Evolutionary conservation across 2,888 invertebrate species (phyloP), one percentile per base, ranked within the genome.

Genomic region (Eurois occulta): DNA sequence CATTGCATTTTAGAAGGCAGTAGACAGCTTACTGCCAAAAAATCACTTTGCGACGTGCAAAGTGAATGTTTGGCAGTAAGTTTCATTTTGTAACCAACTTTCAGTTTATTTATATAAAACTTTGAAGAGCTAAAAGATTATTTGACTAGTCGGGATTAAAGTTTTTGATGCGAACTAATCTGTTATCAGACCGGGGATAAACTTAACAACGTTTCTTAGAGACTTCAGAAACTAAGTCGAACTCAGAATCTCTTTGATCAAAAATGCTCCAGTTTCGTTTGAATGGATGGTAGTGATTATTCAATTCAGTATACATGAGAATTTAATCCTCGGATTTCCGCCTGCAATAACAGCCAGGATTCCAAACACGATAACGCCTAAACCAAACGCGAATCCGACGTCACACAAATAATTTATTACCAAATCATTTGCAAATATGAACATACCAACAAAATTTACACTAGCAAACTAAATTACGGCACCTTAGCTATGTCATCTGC

Each of bases 401-500:
- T 28, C 60, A 67, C 55, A 3, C 68, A 62, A 66, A 35, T 48
- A 73, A 78, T 72, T 72, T 65, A 80, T 72, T 76, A 82, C 73
- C 78, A 81, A 87, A 88, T 87, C 84, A 79, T 77, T 88, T 81
- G 71, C 65, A 77, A 86, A 88, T 88, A 90, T 81, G 83, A 52
- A 76, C 77, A 75, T 75, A 55, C 77, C 55, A 85, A 83, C 77
- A 86, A 81, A 90, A 87, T 89, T 75, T 86, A 84, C 85, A 87
- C 83, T 85, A 87, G 78, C 87, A 89, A 91, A 91, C 89, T 90
- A 88, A 91, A 90, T 91, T 88, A 89, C 80, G 80, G 58, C 69
- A 86, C 88, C 87, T 90, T 91, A 88, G 91, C 89, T 91, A 89
- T 91, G 91, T 92, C 93, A 92, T 91, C 91, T 91, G 91, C 88